These are phyloP conservation scores for Metridium senile DNA, from an alignment of 92 coral and sea anemone species.

Conservation along the genomic window DNA sequence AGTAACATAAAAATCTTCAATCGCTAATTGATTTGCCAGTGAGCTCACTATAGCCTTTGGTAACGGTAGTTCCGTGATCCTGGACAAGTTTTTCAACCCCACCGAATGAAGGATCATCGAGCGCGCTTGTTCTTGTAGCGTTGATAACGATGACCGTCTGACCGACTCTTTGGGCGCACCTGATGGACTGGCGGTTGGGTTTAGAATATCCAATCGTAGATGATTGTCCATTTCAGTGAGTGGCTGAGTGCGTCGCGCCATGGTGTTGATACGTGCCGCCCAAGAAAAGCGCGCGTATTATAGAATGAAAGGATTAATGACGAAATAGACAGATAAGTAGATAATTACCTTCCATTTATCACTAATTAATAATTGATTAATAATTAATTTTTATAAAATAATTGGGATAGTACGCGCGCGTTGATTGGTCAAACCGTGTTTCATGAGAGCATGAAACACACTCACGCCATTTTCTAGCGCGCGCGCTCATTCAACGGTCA, in stretches of 20 bases:
- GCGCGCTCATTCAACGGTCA: too few species aligned
- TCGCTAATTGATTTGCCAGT: conserved; percentile 79
- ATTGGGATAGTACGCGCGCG: too few species aligned
- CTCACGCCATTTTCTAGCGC: too few species aligned
- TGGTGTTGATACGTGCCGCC: conserved; percentile 25
- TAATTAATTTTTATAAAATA: too few species aligned
- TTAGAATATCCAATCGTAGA: conserved; percentile 68
- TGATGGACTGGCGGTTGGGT: conserved; percentile 52
- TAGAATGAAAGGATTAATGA: neutral
- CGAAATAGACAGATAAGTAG: conserved; percentile 10
- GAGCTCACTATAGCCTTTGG: conserved; percentile 83
- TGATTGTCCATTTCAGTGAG: conserved; percentile 62
- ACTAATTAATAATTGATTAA: too few species aligned
- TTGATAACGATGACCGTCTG: conserved; percentile 30
- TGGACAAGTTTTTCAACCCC: conserved; percentile 83
- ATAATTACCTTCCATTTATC: neutral
- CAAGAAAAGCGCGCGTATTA: conserved; percentile 4
- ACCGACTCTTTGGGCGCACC: conserved; percentile 29
- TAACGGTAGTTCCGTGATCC: conserved; percentile 86
- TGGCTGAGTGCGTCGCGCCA: conserved; percentile 88
- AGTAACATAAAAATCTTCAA: conserved; percentile 89
- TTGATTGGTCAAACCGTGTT: too few species aligned
- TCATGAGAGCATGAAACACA: too few species aligned
- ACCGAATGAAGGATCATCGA: conserved; percentile 82
- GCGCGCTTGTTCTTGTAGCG: conserved; percentile 87